Conservation (phyloP, 2,113 vertebrate genomes). For the Podarcis raffonei region DNA sequence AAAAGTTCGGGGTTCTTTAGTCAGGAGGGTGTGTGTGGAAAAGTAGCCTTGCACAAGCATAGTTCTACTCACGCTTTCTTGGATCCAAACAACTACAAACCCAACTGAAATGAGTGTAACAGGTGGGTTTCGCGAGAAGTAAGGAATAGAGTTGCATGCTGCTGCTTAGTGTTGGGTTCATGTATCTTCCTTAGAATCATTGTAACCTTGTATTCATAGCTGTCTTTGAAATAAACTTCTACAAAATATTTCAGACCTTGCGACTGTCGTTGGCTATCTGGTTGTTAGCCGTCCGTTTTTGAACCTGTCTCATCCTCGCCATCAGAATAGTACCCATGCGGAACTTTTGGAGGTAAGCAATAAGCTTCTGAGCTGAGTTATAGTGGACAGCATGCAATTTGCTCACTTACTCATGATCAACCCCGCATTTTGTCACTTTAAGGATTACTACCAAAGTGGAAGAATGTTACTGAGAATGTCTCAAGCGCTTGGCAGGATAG, state of each 20-base stretch:
- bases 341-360: conserved; percentile 91
- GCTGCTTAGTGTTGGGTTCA: neutral
- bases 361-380: conserved; percentile 4
- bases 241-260: conserved; percentile 82
- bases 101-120: neutral
- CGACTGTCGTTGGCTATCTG: conserved; percentile 95
- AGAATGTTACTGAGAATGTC: conserved; percentile 97
- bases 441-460: conserved; percentile 99
- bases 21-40: neutral
- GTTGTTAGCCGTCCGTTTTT: conserved; percentile 96
- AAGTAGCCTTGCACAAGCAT: no score
- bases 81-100: neutral
- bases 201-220: neutral
- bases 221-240: conserved; percentile 13
- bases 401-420: conserved; percentile 26
- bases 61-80: neutral
- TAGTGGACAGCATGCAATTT: neutral
- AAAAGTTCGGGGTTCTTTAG: neutral
- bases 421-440: conserved; percentile 43
- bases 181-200: neutral
- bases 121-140: neutral
- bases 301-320: conserved; percentile 83
- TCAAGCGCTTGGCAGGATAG: conserved; percentile 94
- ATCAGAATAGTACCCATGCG: conserved; percentile 87
- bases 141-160: neutral